Base-by-base conservation (phyloP, 2,113 vertebrate species). In the Ctenodactylus gundi region DNA sequence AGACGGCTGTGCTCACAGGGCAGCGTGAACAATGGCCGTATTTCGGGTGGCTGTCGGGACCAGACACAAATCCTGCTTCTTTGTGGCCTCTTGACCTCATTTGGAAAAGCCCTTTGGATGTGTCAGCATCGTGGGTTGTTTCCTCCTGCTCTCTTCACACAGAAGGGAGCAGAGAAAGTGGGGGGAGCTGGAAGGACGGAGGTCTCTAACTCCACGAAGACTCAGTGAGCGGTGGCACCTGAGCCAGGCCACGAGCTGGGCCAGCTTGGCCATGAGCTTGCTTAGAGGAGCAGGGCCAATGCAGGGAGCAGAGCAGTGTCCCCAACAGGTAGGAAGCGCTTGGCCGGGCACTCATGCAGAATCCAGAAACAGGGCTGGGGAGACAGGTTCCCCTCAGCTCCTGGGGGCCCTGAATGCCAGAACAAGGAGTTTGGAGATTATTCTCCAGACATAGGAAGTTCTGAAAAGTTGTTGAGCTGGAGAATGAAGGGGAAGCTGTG, bases 311-410 rank as follows among this genome's bases (percentile, higher is more conserved):
- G 23, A 21, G 29, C 13, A 6, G 7, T 31, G 29, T 21, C 39
- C 70, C 20, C 53, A n/a, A 7, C n/a, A 25, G 21, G 13, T 1
- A 0, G 68, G 25, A 39, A 31, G 39, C 3, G 9, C 82, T 17
- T 1, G 2, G 29, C 2, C 0, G 34, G 7, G 0, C 0, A 41
- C 0, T 8, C 57, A 53, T n/a, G 39, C 15, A 7, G 55, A 25
- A 58, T 12, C 76, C 53, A 57, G 53, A n/a, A 36, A 27, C 18
- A 25, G 2, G 6, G 76, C 76, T 31, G 21, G 18, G 17, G 7
- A 8, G 12, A 17, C 14, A 55, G 58, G 4, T 9, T 34, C 0
- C 11, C 6, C 7, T 27, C 2, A 78, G 34, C 29, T n/a, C 53
- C 92, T 0, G 0, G 3, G 1, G n/a, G 18, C 20, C 87, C 65